Evolutionary conservation across 2,113 vertebrate genomes (phyloP).

Genomic region (Peromyscus leucopus): DNA sequence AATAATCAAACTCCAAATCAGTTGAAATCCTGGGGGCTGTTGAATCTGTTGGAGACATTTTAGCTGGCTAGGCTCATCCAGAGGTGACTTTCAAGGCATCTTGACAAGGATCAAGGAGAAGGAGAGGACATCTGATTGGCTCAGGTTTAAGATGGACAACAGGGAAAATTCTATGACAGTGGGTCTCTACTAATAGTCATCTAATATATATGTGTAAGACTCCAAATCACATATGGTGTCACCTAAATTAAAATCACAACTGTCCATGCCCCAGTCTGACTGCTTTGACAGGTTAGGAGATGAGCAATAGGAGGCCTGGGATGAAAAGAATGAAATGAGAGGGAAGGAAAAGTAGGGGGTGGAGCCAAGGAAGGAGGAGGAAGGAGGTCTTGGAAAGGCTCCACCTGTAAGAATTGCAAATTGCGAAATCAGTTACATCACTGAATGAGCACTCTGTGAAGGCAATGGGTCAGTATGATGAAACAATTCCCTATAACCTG

Average conservation of each 20-base stretch:
- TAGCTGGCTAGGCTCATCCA: neutral
- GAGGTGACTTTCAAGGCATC: neutral
- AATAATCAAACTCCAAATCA: neutral
- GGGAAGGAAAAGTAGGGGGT: neutral
- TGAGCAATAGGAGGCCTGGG: neutral
- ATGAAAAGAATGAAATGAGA: neutral
- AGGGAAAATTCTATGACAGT: neutral
- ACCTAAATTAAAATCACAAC: neutral
- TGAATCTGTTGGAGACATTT: neutral
- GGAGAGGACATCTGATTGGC: neutral
- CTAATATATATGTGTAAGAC: neutral
- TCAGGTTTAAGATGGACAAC: neutral
- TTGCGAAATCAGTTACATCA: neutral
- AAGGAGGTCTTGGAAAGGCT: neutral
- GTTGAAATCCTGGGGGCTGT: neutral
- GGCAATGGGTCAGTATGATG: neutral
- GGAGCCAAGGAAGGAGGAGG: neutral
- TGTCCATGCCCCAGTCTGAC: neutral
- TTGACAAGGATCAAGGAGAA: neutral
- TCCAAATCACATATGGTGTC: neutral
- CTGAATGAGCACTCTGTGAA: neutral
- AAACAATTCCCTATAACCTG: neutral
- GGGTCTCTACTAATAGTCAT: neutral
- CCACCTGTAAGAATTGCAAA: neutral
- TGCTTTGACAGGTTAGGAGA: neutral